These are phyloP conservation scores for Heliconius charithonia DNA, from an alignment of 2,888 invertebrate species.

Conservation along the genomic window DNA sequence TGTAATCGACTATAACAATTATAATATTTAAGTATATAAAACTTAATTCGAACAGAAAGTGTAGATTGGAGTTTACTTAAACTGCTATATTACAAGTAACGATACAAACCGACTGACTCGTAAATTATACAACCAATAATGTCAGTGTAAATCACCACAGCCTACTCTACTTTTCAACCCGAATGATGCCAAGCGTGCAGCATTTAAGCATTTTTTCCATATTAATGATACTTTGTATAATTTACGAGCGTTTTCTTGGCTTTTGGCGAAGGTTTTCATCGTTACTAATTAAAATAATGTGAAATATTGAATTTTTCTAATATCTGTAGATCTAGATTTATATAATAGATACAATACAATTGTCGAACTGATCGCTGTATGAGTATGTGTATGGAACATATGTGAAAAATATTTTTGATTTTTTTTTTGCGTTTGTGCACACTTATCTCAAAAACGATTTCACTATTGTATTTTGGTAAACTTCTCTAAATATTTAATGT, in stretches of 20 bases:
- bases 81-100: neutral
- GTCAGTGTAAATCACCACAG: slow-evolving; percentile 8
- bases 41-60: no score
- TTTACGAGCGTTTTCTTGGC: slow-evolving; percentile 10
- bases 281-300: neutral
- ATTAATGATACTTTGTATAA: slow-evolving; percentile 4
- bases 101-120: neutral
- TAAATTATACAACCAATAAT: neutral
- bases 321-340: no score
- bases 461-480: no score
- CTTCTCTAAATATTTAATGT: no score
- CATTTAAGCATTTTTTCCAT: neutral
- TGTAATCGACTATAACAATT: neutral
- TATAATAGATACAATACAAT: no score
- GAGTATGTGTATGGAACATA: no score
- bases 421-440: no score
- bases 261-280: neutral
- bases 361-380: no score
- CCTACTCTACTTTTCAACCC: slow-evolving; percentile 14
- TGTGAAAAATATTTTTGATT: no score
- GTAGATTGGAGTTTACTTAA: neutral
- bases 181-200: slow-evolving; percentile 5
- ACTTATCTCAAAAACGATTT: no score
- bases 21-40: no score
- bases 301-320: neutral